A percentile compares a stretch with the other conserved stretches of the same genome.
phyloP scores from a whole-genome alignment of 92 coral and sea anemone species.

The Palythoa grandiflora region DNA sequence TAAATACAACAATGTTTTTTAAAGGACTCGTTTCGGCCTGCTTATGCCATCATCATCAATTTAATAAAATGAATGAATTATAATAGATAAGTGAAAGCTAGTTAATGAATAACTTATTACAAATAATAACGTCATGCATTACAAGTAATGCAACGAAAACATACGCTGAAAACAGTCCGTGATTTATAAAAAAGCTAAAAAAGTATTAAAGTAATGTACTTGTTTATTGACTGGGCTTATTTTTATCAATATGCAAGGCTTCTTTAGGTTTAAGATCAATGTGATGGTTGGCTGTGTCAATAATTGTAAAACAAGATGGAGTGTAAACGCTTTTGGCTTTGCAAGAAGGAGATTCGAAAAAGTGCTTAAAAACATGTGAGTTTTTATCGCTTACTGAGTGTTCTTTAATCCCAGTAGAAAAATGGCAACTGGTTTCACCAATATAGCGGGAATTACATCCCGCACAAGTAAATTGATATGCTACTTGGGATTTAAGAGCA shows the following conservation, averaged over 20 bases:
- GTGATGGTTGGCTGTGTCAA: neutral
- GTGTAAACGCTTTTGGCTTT: conserved; percentile 7
- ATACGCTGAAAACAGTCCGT: too few relatives aligned
- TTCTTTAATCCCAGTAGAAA: neutral
- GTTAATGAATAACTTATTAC: too few relatives aligned
- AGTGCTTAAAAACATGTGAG: conserved; percentile 5
- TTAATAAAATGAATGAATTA: too few relatives aligned
- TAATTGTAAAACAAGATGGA: conserved; percentile 2
- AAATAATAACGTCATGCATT: too few relatives aligned
- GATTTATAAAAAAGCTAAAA: too few relatives aligned
- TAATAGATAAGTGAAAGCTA: too few relatives aligned
- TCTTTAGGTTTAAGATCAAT: neutral
- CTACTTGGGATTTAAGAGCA: conserved; percentile 4
- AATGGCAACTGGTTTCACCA: conserved; percentile 37
- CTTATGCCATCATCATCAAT: too few relatives aligned
- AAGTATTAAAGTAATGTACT: too few relatives aligned
- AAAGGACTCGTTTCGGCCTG: too few relatives aligned
- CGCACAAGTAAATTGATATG: conserved; percentile 21
- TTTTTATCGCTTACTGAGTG: neutral
- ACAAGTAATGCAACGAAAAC: too few relatives aligned
- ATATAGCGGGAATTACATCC: conserved; percentile 34
- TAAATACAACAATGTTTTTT: too few relatives aligned
- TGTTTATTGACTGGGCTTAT: neutral
- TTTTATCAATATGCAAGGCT: neutral
- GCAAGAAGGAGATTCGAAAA: neutral